A percentile compares a stretch with the other conserved stretches of the same genome.
phyloP scores from a whole-genome alignment of 1,140 invertebrate genomes.

The Ceratina australensis region DNA sequence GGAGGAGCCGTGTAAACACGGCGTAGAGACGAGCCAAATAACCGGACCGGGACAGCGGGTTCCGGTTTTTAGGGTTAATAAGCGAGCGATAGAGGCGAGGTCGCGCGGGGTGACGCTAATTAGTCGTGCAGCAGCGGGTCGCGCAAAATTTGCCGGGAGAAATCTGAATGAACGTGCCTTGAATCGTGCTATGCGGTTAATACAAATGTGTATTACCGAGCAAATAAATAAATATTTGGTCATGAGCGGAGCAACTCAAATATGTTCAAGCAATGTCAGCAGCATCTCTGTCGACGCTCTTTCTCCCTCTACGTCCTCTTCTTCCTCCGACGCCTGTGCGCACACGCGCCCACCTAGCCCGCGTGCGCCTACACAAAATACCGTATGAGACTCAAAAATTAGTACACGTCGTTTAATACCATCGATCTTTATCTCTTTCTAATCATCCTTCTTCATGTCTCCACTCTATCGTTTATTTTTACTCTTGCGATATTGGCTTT shows the following conservation, averaged over 20 bases:
- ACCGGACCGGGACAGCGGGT: background rate
- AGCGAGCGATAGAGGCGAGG: constrained; percentile 39
- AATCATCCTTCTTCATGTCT: background rate
- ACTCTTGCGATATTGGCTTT: background rate
- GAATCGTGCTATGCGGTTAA: constrained; percentile 68
- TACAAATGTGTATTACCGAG: constrained; percentile 73
- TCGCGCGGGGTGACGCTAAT: constrained; percentile 44
- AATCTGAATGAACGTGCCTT: constrained; percentile 67
- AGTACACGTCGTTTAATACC: background rate
- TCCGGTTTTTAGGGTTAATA: constrained; percentile 28
- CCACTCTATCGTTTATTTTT: background rate
- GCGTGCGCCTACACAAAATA: too few species aligned
- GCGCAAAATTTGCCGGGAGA: constrained; percentile 61
- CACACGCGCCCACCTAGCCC: too few species aligned
- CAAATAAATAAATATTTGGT: constrained; percentile 78
- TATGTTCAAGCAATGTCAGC: constrained; percentile 75
- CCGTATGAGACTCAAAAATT: too few species aligned
- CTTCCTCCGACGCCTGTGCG: constrained; percentile 25
- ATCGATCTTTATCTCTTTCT: background rate
- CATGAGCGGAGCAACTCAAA: constrained; percentile 74
- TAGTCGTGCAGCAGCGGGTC: constrained; percentile 51
- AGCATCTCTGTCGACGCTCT: constrained; percentile 65
- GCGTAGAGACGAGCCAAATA: too few species aligned
- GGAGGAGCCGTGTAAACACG: background rate
- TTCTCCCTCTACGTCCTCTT: constrained; percentile 51